Conservation (phyloP, 2,113 vertebrate species). For the Lichenostomus cassidix region DNA sequence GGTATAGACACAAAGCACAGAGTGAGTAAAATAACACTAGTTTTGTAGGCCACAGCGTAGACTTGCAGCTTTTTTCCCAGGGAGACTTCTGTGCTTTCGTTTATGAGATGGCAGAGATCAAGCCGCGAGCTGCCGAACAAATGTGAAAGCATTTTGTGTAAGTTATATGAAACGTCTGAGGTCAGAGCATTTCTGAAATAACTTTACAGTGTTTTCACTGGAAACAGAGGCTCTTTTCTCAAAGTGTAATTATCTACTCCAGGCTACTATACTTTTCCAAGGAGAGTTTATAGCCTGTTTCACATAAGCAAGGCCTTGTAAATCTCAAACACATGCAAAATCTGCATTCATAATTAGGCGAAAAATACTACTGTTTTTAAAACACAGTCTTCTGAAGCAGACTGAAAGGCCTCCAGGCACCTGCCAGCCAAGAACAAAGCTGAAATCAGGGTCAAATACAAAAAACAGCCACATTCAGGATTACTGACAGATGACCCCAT, state of each 20-base stretch:
- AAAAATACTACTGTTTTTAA: conserved; percentile 48
- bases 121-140: background rate
- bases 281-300: conserved; percentile 28
- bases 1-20: conserved; percentile 28
- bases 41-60: background rate
- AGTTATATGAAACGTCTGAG: conserved; percentile 28
- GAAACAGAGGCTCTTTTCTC: conserved; percentile 58
- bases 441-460: conserved; percentile 30
- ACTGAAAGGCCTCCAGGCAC: conserved; percentile 46
- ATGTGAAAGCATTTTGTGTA: conserved; percentile 52
- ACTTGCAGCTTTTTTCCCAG: conserved; percentile 32
- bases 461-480: background rate
- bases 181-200: conserved; percentile 60
- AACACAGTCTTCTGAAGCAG: conserved; percentile 25
- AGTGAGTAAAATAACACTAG: conserved; percentile 48
- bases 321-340: conserved; percentile 61
- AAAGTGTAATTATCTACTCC: conserved; percentile 34
- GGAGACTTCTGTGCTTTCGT: conserved; percentile 26
- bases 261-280: conserved; percentile 45
- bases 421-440: conserved; percentile 41
- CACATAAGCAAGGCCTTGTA: conserved; percentile 38
- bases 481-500: conserved; percentile 2
- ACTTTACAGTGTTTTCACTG: conserved; percentile 58
- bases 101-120: conserved; percentile 57
- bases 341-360: conserved; percentile 36